Conservation (phyloP, 2,888 invertebrate species). For the Pseudococcus viburni region DNA sequence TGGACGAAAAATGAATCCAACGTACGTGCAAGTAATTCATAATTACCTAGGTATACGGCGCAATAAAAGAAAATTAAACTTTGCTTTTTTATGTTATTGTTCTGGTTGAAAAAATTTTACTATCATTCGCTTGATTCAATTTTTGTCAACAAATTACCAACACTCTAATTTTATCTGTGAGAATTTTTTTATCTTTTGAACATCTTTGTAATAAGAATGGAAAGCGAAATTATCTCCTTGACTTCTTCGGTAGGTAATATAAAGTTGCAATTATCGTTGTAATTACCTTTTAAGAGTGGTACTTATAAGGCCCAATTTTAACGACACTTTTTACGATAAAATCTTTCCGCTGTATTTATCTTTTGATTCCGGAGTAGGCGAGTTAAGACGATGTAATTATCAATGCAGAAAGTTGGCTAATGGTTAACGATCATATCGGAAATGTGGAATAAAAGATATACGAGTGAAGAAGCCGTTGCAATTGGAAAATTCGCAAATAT, state of each 20-base stretch:
- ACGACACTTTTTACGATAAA: slow-evolving; percentile 50
- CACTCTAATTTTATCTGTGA: neutral
- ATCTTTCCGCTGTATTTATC: slow-evolving; percentile 29
- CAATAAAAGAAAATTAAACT: slow-evolving; percentile 45
- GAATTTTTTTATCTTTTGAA: slow-evolving; percentile 49
- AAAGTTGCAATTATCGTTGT: slow-evolving; percentile 29
- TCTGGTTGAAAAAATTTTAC: slow-evolving; percentile 35
- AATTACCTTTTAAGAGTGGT: neutral
- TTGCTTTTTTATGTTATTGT: slow-evolving; percentile 31
- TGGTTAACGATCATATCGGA: neutral
- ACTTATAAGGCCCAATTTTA: slow-evolving; percentile 15
- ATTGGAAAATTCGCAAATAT: neutral
- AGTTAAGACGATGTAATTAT: neutral
- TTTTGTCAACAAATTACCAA: slow-evolving; percentile 50
- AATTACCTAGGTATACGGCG: neutral
- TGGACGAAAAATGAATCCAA: slow-evolving; percentile 11
- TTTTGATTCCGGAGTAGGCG: neutral
- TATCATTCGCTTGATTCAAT: slow-evolving; percentile 11
- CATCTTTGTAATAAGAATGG: slow-evolving; percentile 9
- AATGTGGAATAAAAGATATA: neutral
- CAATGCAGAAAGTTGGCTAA: neutral
- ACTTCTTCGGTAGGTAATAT: neutral
- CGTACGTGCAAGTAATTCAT: neutral
- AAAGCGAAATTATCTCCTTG: slow-evolving; percentile 18
- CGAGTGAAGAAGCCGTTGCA: neutral